These are phyloP conservation scores for Pangasianodon gigas DNA, from an alignment of 2,113 vertebrate species.

Conservation along the genomic window DNA sequence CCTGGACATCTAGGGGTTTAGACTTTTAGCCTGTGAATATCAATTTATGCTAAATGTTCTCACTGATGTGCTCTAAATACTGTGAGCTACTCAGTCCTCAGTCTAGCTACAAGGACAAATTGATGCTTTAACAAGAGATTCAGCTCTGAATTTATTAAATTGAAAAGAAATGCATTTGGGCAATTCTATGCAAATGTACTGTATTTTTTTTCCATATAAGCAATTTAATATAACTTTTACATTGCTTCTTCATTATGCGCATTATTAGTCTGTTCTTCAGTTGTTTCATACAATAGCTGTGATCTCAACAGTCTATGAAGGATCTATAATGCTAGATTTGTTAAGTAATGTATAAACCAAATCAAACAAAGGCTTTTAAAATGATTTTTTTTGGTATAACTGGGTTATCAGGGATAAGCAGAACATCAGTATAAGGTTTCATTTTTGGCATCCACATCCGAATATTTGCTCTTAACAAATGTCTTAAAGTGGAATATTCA, in stretches of 20 bases:
- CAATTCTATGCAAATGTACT: neutral
- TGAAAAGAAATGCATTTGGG: neutral
- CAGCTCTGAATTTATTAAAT: neutral
- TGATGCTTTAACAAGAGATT: neutral
- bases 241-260: neutral
- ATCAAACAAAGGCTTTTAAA: neutral
- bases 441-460: neutral
- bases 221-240: neutral
- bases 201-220: neutral
- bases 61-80: neutral
- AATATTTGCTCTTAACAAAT: neutral
- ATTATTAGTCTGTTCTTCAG: neutral
- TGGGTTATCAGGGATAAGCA: neutral
- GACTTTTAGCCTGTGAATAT: neutral
- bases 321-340: neutral
- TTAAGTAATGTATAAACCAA: neutral
- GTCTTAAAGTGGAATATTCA: neutral
- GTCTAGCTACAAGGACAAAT: neutral
- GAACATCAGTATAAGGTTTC: neutral
- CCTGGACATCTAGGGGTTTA: constrained; percentile 77
- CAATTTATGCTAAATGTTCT: neutral
- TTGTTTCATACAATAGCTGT: neutral
- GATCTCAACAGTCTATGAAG: neutral
- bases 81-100: neutral
- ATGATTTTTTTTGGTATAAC: neutral